A percentile compares a stretch with the other conserved stretches of the same genome.
These are phyloP conservation scores for Gymnocephalus cernua DNA, from an alignment of 2,113 vertebrate species.

Conservation along the genomic window DNA sequence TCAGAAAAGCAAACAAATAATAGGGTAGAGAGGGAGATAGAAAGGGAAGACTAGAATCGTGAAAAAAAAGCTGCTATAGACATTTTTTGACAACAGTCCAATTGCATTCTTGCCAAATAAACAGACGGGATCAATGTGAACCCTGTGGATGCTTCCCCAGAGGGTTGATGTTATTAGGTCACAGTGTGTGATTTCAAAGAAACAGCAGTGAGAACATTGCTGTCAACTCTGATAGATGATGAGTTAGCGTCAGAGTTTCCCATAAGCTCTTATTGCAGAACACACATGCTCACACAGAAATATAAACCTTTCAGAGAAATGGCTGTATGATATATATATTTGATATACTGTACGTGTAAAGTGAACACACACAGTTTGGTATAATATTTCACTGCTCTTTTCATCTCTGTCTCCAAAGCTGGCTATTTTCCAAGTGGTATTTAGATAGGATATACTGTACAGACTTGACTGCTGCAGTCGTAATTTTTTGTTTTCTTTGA, in stretches of 20 bases:
- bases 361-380: background rate
- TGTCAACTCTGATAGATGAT: slow-evolving; percentile 59
- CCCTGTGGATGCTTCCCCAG: slow-evolving; percentile 30
- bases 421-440: background rate
- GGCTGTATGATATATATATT: background rate
- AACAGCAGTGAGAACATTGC: slow-evolving; percentile 54
- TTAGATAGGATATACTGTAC: background rate
- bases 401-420: background rate
- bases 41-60: slow-evolving; percentile 6
- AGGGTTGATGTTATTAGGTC: slow-evolving; percentile 49
- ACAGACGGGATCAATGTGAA: slow-evolving; percentile 19
- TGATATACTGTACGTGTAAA: background rate
- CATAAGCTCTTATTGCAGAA: slow-evolving; percentile 54
- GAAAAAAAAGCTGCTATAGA: background rate
- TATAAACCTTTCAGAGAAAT: slow-evolving; percentile 17
- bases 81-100: background rate
- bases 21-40: background rate
- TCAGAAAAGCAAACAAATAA: slow-evolving; percentile 17
- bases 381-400: background rate
- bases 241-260: slow-evolving; percentile 55
- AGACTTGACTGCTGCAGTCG: background rate
- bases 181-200: slow-evolving; percentile 41
- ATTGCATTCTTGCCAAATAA: slow-evolving; percentile 23
- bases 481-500: background rate
- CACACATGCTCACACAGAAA: slow-evolving; percentile 30